Evolutionary conservation across 2,888 invertebrate species (phyloP).

Genomic region (Matsumyia berberina): DNA sequence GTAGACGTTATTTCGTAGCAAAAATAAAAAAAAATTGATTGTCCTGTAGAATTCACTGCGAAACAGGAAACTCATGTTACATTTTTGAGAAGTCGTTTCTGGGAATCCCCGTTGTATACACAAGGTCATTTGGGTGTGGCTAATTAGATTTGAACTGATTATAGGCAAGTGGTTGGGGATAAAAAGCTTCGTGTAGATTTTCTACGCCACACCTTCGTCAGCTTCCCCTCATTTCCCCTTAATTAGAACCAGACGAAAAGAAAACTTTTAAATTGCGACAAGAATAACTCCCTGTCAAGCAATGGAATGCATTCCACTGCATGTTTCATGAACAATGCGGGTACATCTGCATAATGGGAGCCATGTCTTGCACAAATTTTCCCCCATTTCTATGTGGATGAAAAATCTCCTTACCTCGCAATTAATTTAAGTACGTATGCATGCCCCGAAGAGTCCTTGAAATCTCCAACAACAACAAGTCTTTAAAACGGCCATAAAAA

Average conservation of each 20-base stretch:
- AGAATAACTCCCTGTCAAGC: background rate
- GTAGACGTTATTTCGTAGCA: background rate
- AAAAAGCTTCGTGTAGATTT: too few species aligned
- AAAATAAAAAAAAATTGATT: background rate
- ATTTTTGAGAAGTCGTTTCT: background rate
- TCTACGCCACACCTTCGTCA: too few species aligned
- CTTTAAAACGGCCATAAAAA: background rate
- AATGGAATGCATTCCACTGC: constrained; percentile 8
- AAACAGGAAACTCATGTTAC: constrained; percentile 11
- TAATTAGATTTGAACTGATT: too few species aligned
- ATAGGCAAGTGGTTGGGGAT: too few species aligned
- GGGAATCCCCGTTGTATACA: background rate
- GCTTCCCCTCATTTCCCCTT: too few species aligned
- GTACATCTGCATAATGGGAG: background rate
- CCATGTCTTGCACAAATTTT: background rate
- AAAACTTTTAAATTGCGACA: background rate
- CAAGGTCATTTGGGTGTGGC: constrained; percentile 10
- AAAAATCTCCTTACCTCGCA: constrained; percentile 24
- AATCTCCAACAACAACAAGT: constrained; percentile 12
- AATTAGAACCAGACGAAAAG: background rate
- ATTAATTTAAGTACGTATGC: constrained; percentile 47
- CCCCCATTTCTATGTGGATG: background rate
- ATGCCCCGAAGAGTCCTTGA: constrained; percentile 30
- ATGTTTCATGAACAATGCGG: constrained; percentile 8
- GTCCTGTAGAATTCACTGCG: background rate